Conservation (phyloP, 2,113 vertebrate species). For the Choloepus hoffmanni region DNA sequence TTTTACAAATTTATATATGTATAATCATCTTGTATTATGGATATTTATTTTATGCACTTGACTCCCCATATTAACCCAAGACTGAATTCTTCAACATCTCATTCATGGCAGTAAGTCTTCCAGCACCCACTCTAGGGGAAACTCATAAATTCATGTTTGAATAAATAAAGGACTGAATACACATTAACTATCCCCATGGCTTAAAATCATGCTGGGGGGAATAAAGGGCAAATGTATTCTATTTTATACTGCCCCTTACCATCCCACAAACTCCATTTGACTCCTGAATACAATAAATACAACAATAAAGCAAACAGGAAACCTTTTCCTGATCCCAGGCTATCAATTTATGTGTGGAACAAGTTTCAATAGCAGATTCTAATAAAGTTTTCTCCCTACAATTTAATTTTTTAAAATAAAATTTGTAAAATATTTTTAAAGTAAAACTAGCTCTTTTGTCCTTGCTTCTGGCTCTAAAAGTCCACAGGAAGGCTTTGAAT, state of each 20-base stretch:
- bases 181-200: not conserved
- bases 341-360: constrained; percentile 12
- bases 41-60: constrained; percentile 19
- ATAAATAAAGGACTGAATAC: not conserved
- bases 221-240: not conserved
- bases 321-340: not conserved
- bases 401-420: constrained; percentile 59
- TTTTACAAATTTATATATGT: not conserved
- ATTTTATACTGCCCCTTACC: constrained; percentile 1
- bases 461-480: constrained; percentile 45
- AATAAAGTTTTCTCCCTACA: not conserved
- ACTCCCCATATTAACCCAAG: not conserved
- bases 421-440: constrained; percentile 45
- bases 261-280: not conserved
- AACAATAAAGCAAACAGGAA: constrained; percentile 15
- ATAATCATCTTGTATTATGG: not conserved
- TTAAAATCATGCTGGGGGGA: constrained; percentile 14
- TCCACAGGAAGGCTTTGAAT: not conserved
- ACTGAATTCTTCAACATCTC: constrained; percentile 47
- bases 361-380: constrained; percentile 32
- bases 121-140: not conserved
- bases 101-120: not conserved
- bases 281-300: constrained; percentile 23
- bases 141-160: constrained; percentile 29
- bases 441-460: not conserved